Percentiles rank a stretch among this genome's conserved stretches.
Conservation (phyloP, 2,888 invertebrate genomes). For the Eumerus sabulonum region DNA sequence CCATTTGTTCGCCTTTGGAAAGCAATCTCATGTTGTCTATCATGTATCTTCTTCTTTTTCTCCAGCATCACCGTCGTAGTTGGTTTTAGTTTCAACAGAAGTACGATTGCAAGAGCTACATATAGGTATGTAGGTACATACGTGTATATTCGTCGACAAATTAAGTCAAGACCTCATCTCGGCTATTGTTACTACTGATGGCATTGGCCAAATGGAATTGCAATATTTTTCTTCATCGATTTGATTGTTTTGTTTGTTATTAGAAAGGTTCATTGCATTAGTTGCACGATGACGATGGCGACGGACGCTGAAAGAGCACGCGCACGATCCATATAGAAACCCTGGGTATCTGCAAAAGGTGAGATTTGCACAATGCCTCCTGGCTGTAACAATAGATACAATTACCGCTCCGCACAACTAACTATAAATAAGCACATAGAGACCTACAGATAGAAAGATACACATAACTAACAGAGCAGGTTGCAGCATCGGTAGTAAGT, state of each 20-base stretch:
- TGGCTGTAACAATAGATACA: conserved; percentile 58
- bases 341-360: conserved; percentile 36
- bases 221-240: conserved; percentile 7
- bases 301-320: conserved; percentile 25
- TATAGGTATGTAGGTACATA: neutral
- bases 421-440: conserved; percentile 11
- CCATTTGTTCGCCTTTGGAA: too few species aligned
- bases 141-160: conserved; percentile 59
- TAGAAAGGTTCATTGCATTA: conserved; percentile 66
- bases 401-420: conserved; percentile 41
- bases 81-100: too few species aligned
- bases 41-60: too few species aligned
- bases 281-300: too few species aligned
- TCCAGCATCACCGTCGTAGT: too few species aligned
- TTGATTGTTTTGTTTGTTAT: conserved; percentile 33
- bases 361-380: conserved; percentile 56
- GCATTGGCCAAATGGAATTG: conserved; percentile 41
- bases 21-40: too few species aligned
- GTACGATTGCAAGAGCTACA: neutral
- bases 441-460: neutral
- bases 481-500: conserved; percentile 61
- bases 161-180: conserved; percentile 59
- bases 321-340: conserved; percentile 18
- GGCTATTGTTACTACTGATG: conserved; percentile 49
- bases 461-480: conserved; percentile 45